Conservation (phyloP, 2,797 vertebrate genomes). For the Catostomus latipinnis region DNA sequence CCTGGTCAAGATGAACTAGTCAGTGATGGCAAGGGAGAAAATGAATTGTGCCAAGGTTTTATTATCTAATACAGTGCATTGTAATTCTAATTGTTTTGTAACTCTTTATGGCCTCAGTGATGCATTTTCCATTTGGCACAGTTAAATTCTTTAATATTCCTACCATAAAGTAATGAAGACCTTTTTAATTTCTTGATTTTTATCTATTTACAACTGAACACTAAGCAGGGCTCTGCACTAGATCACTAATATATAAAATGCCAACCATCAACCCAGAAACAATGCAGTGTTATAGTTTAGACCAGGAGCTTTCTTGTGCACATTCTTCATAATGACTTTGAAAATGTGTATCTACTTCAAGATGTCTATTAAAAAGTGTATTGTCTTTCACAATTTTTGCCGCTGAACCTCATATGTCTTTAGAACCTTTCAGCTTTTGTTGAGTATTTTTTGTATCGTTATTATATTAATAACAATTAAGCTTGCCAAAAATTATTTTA, state of each 20-base stretch:
- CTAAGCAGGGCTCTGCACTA: not conserved
- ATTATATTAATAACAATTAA: constrained; percentile 3
- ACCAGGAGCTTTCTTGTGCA: not conserved
- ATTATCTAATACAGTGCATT: not conserved
- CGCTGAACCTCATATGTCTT: not conserved
- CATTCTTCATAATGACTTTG: not conserved
- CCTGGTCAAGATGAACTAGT: not conserved
- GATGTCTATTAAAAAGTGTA: not conserved
- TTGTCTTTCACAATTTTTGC: not conserved
- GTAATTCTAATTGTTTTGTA: not conserved
- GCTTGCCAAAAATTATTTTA: not conserved
- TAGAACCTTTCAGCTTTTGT: not conserved
- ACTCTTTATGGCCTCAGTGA: not conserved
- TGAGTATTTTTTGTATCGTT: not conserved
- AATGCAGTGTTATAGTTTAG: not conserved
- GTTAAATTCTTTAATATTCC: not conserved
- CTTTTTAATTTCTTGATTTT: not conserved
- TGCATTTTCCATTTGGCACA: not conserved
- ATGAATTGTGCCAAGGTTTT: not conserved
- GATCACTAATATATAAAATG: not conserved
- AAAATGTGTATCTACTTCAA: not conserved
- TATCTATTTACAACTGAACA: not conserved
- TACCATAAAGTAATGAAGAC: not conserved
- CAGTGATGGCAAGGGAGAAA: not conserved
- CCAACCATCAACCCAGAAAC: not conserved